A percentile compares a stretch with the other conserved stretches of the same genome.
phyloP scores from a whole-genome alignment of 2,797 vertebrate species.

The Sciurus vulgaris region DNA sequence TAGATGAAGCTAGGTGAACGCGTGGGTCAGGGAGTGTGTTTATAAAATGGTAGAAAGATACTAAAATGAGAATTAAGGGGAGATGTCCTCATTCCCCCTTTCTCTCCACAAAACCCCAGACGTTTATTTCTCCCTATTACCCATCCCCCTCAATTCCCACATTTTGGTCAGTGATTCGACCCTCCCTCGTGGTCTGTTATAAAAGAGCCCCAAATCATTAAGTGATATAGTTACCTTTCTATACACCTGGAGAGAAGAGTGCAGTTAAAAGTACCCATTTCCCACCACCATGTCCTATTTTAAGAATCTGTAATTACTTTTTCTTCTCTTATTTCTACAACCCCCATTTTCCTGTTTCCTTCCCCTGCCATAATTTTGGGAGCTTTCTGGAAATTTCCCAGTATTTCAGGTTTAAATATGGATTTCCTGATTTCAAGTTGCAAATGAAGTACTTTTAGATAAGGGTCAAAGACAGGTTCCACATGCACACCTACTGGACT shows the following conservation, averaged over 20 bases:
- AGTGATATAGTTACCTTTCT: neutral
- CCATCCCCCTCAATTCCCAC: neutral
- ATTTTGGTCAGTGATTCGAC: neutral
- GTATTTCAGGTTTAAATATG: neutral
- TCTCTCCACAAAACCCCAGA: neutral
- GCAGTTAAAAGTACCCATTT: neutral
- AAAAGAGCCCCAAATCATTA: neutral
- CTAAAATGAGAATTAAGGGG: neutral
- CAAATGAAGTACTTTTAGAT: neutral
- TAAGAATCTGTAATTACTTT: neutral
- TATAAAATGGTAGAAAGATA: neutral
- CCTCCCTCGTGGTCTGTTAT: neutral
- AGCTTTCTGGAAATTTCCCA: neutral
- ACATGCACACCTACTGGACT: neutral
- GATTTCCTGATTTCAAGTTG: neutral
- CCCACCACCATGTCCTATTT: neutral
- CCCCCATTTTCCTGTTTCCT: neutral
- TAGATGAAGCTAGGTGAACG: neutral
- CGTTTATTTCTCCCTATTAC: neutral
- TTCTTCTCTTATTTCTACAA: neutral
- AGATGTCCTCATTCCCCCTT: neutral
- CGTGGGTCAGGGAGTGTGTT: neutral
- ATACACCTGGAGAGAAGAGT: neutral
- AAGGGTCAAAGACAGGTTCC: neutral
- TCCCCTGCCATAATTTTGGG: neutral